Evolutionary conservation across 2,888 invertebrate species (phyloP).

Genomic region (Lepetodrilus schrolli): DNA sequence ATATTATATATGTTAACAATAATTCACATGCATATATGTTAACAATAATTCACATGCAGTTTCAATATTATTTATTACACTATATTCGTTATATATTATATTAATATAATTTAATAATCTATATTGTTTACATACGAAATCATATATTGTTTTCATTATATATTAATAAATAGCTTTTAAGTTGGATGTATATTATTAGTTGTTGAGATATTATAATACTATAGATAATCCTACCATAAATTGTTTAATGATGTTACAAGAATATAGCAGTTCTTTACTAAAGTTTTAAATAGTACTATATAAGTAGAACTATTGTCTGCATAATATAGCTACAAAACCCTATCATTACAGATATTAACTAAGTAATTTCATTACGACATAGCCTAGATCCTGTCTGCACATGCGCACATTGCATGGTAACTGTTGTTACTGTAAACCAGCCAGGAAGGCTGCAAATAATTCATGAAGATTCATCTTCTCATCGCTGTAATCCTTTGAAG

Average conservation of each 20-base stretch:
- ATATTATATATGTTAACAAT: background rate
- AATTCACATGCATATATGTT: too few species aligned
- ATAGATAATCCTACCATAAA: too few species aligned
- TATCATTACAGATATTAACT: too few species aligned
- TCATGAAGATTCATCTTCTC: conserved; percentile 29
- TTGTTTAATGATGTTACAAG: too few species aligned
- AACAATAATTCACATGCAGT: background rate
- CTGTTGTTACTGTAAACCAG: conserved; percentile 30
- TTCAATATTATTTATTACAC: background rate
- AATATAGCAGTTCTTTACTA: too few species aligned
- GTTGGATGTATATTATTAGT: too few species aligned
- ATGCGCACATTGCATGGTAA: conserved; percentile 29
- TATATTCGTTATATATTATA: background rate
- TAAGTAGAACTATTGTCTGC: too few species aligned
- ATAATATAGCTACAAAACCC: too few species aligned
- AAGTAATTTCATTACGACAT: background rate
- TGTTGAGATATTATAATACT: too few species aligned
- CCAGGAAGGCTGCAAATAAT: conserved; percentile 27
- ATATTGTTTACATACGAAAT: background rate
- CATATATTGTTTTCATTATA: background rate
- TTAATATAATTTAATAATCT: background rate
- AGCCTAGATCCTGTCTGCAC: background rate
- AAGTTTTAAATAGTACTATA: too few species aligned
- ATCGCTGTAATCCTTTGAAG: background rate
- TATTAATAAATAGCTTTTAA: too few species aligned